Evolutionary conservation across 2,797 vertebrate genomes (phyloP).

Genomic region (Myripristis murdjan): DNA sequence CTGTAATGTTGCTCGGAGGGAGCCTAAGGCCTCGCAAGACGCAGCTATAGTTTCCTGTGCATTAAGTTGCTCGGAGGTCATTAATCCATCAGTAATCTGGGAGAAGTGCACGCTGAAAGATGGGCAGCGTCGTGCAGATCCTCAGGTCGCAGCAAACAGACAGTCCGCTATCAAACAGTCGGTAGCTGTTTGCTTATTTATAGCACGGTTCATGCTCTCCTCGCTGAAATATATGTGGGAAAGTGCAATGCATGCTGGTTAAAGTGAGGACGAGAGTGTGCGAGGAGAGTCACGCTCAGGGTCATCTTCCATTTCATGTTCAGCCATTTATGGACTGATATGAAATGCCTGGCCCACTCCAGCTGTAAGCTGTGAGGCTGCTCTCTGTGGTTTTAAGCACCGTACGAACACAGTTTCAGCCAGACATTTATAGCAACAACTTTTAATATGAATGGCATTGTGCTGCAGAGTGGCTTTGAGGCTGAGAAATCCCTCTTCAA

Average conservation of each 20-base stretch:
- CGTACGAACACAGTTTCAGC: neutral
- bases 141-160: neutral
- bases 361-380: neutral
- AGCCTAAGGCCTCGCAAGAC: neutral
- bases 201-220: neutral
- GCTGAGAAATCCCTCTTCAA: slow-evolving; percentile 24
- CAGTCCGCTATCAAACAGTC: neutral
- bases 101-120: slow-evolving; percentile 31
- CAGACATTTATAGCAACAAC: slow-evolving; percentile 2
- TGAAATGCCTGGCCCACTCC: slow-evolving; percentile 1
- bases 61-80: slow-evolving; percentile 49
- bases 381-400: slow-evolving; percentile 1
- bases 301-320: neutral
- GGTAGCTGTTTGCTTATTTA: slow-evolving; percentile 5
- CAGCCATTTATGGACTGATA: slow-evolving; percentile 11
- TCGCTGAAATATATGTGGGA: slow-evolving; percentile 1
- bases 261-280: neutral
- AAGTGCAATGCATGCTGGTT: neutral
- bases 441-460: slow-evolving; percentile 4
- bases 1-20: neutral
- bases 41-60: slow-evolving; percentile 44
- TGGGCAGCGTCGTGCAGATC: neutral
- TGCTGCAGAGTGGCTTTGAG: slow-evolving; percentile 5
- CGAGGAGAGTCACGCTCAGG: neutral
- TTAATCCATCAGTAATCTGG: slow-evolving; percentile 51